A percentile compares a stretch with the other conserved stretches of the same genome.
phyloP scores from a whole-genome alignment of 2,888 invertebrate species.

The Electrophaes corylata region DNA sequence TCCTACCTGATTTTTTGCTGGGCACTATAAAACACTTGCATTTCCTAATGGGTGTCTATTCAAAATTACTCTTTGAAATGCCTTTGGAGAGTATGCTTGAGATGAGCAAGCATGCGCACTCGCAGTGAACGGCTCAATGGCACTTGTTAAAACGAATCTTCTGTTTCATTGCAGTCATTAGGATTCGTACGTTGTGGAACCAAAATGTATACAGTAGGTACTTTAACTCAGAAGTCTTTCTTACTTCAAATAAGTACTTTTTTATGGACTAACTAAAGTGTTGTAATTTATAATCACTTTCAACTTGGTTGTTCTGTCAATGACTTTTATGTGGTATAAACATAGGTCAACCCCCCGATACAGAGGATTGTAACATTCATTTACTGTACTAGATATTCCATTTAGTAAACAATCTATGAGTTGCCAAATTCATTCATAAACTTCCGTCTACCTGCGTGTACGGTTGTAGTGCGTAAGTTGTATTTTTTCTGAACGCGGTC shows the following conservation, averaged over 20 bases:
- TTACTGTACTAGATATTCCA: slow-evolving; percentile 1
- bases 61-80: slow-evolving; percentile 42
- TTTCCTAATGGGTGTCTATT: slow-evolving; percentile 65
- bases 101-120: slow-evolving; percentile 22
- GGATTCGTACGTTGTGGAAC: background rate
- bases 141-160: slow-evolving; percentile 50
- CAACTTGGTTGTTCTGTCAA: background rate
- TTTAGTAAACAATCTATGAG: slow-evolving; percentile 40
- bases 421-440: slow-evolving; percentile 60
- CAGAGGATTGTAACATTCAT: background rate
- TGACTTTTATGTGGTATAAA: background rate
- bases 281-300: background rate
- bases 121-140: slow-evolving; percentile 34
- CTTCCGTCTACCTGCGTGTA: slow-evolving; percentile 62
- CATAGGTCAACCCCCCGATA: too few relatives aligned
- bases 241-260: background rate
- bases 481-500: slow-evolving; percentile 68
- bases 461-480: slow-evolving; percentile 65
- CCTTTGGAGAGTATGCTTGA: slow-evolving; percentile 56
- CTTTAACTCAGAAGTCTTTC: background rate
- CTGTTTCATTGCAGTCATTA: slow-evolving; percentile 42
- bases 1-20: slow-evolving; percentile 69
- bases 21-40: slow-evolving; percentile 74
- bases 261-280: background rate
- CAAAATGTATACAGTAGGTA: background rate